Evolutionary conservation across 2,888 invertebrate genomes (phyloP).

Genomic region (Odontothrips loti): DNA sequence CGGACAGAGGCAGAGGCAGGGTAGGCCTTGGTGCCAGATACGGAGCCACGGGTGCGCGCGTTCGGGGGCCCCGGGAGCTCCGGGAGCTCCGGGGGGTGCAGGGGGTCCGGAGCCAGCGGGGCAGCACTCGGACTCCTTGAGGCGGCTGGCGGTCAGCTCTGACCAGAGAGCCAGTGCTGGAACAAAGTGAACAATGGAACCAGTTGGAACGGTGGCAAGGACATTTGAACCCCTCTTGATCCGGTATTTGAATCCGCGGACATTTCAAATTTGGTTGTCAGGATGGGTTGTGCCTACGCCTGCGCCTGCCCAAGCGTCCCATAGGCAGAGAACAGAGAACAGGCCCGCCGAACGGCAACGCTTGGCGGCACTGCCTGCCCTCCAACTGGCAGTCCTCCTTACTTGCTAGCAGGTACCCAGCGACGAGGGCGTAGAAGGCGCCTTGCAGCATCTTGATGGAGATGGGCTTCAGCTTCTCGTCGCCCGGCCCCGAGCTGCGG

Average conservation of each 20-base stretch:
- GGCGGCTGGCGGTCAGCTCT: not conserved
- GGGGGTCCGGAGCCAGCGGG: too few species aligned
- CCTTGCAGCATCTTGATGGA: slow-evolving; percentile 68
- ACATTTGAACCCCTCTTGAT: not conserved
- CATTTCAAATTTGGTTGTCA: too few species aligned
- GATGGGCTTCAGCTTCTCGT: slow-evolving; percentile 55
- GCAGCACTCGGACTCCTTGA: not conserved
- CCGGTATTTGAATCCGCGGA: not conserved
- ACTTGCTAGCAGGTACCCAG: slow-evolving; percentile 62
- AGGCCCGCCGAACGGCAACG: too few species aligned
- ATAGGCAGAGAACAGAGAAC: too few species aligned
- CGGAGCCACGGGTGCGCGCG: too few species aligned
- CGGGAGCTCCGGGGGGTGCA: too few species aligned
- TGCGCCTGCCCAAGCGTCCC: too few species aligned
- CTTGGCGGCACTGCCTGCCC: too few species aligned
- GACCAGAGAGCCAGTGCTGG: not conserved
- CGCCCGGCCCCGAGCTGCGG: slow-evolving; percentile 6
- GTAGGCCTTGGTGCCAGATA: too few species aligned
- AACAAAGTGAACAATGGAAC: not conserved
- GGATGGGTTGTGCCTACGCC: too few species aligned
- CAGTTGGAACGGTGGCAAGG: not conserved
- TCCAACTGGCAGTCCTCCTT: slow-evolving; percentile 31
- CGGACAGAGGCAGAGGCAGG: too few species aligned
- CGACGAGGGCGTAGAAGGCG: slow-evolving; percentile 64
- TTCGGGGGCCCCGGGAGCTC: too few species aligned